Conservation (phyloP, 2,797 vertebrate species). For the Hylomyscus alleni region DNA sequence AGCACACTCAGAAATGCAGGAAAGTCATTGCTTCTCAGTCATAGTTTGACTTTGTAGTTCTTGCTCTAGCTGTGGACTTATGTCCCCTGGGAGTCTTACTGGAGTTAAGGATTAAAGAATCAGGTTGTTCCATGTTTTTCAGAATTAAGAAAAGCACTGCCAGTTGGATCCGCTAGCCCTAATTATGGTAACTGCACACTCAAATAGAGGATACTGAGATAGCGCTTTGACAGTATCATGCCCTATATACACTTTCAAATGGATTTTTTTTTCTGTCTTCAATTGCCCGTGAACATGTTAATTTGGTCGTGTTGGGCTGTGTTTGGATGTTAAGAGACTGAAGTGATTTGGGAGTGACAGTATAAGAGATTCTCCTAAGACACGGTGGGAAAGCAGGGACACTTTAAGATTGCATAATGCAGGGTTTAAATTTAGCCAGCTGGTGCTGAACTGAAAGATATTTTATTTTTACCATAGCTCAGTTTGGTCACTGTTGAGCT, state of each 20-base stretch:
- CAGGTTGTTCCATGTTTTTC: constrained; percentile 77
- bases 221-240: constrained; percentile 72
- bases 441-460: constrained; percentile 75
- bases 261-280: constrained; percentile 71
- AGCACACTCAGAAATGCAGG: constrained; percentile 39
- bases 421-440: constrained; percentile 79
- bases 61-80: constrained; percentile 15
- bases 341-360: constrained; percentile 72
- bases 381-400: constrained; percentile 70
- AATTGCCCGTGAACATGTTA: constrained; percentile 66
- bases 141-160: constrained; percentile 75
- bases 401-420: constrained; percentile 81
- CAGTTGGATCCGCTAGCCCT: constrained; percentile 71
- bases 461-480: constrained; percentile 81
- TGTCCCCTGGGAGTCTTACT: constrained; percentile 71
- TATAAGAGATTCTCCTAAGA: constrained; percentile 73
- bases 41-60: constrained; percentile 38
- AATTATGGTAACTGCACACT: constrained; percentile 77
- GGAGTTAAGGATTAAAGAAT: constrained; percentile 81
- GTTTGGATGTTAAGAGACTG: constrained; percentile 77
- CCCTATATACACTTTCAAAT: constrained; percentile 69
- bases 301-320: constrained; percentile 66
- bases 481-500: constrained; percentile 70
- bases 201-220: constrained; percentile 73
- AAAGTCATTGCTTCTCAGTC: constrained; percentile 25